Evolutionary conservation across 2,888 invertebrate species (phyloP).

Genomic region (Oscheius myriophilus): DNA sequence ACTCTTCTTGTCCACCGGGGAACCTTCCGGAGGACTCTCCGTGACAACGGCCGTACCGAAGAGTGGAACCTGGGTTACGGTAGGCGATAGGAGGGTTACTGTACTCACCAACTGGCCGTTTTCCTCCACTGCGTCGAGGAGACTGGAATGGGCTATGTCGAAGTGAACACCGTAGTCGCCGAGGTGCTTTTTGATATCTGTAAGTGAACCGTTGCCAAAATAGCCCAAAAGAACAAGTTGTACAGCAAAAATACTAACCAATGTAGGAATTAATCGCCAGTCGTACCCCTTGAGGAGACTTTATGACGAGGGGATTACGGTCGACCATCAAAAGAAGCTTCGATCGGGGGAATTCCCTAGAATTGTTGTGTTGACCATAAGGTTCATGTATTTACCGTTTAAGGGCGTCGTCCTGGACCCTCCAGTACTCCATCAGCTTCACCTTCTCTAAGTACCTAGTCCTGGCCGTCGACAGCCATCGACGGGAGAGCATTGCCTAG

Average conservation of each 20-base stretch:
- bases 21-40: conserved; percentile 46
- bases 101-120: conserved; percentile 15
- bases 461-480: not conserved
- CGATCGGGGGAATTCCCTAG: conserved; percentile 53
- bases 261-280: conserved; percentile 32
- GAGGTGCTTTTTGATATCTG: conserved; percentile 50
- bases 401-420: conserved; percentile 42
- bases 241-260: conserved; percentile 2
- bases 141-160: conserved; percentile 54
- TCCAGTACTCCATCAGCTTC: conserved; percentile 55
- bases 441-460: conserved; percentile 47
- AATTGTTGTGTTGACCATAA: conserved; percentile 1
- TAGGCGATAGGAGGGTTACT: not conserved
- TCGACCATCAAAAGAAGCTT: conserved; percentile 55
- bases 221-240: not conserved
- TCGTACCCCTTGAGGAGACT: conserved; percentile 13
- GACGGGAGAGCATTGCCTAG: conserved; percentile 20
- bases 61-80: conserved; percentile 39
- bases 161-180: conserved; percentile 60
- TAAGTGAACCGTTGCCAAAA: not conserved
- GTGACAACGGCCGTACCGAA: conserved; percentile 49
- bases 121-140: conserved; percentile 51
- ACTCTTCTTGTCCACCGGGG: conserved; percentile 43
- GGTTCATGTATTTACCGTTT: not conserved
- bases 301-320: conserved; percentile 47